Evolutionary conservation across 2,888 invertebrate genomes (phyloP).

Genomic region (Fissipunctia ypsillon): DNA sequence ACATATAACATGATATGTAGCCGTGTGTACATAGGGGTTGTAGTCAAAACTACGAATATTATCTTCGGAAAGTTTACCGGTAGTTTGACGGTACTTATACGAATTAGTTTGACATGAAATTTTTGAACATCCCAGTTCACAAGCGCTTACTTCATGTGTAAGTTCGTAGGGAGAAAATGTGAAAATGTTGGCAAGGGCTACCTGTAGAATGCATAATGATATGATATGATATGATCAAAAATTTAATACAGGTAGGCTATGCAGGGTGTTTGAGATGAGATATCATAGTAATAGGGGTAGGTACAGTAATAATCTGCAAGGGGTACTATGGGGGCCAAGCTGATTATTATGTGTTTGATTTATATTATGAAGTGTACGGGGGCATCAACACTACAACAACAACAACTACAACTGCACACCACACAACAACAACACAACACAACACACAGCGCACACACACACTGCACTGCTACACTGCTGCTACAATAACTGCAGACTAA

Average conservation of each 20-base stretch:
- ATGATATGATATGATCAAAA: neutral
- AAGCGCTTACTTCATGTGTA: constrained; percentile 27
- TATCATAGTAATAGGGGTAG: neutral
- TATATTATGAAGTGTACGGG: no score
- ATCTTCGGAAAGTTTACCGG: constrained; percentile 52
- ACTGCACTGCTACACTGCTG: no score
- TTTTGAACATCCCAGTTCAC: constrained; percentile 40
- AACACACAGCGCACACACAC: no score
- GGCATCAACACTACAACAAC: no score
- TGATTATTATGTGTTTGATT: no score
- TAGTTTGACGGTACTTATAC: constrained; percentile 36
- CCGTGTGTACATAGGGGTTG: constrained; percentile 30
- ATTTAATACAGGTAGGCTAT: neutral
- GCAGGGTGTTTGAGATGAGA: neutral
- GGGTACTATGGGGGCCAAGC: no score
- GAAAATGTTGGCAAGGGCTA: neutral
- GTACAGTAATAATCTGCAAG: no score
- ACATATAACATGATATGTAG: no score
- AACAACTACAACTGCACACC: no score
- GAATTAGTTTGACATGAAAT: constrained; percentile 64
- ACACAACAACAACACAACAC: no score
- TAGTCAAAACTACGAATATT: constrained; percentile 61
- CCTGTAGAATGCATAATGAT: neutral
- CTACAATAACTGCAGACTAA: no score
- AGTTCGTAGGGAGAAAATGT: constrained; percentile 12